Base-by-base conservation (phyloP, 2,888 invertebrate species). In the Caenorhabditis auriculariae region DNA sequence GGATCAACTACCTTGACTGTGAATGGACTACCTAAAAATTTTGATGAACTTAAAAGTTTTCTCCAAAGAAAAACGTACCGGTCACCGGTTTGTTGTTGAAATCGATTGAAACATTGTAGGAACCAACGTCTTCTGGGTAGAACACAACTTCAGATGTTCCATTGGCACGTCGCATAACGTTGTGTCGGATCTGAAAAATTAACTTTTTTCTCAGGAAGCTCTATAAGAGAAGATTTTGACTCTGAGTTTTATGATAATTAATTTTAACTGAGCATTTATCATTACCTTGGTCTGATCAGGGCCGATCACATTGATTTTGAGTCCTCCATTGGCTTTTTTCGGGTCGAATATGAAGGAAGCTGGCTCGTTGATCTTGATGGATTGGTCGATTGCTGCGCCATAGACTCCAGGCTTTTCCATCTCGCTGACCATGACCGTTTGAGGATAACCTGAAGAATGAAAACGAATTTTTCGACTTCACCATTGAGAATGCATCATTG, bases 81-180 rank as follows among this genome's bases (percentile, higher is more conserved):
- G 87, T 86, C 17, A 88, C 87, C 29, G 87, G 85, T 75, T 87
- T 87, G 53, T 78, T 77, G 69, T 82, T 81, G 66, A 80, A 81
- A 28, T 75, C 69, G 21, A 81, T 72, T 42, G 54, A 55, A 39
- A 81, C 74, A 28, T 48, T 58, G 67, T 82, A 74, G 2, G 52
- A 39, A 15, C 76, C 77, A 26, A 76, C 66, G 19, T 76, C 72
- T 21, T 58, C 62, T 4, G 82, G 81, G 29, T 75, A 66, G 70
- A 81, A 81, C 9, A 71, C 65, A 38, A 77, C 72, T 49, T 77
- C 77, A 3, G 71, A 68, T 9, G 67, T 72, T 41, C 73, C 73
- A 43, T 73, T 69, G 29, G 67, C 64, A 48, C 69, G 23, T 47
- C 69, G 60, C 64, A 74, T 78, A 29, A 68, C 73, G 27, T 73